phyloP scores from a whole-genome alignment of 1,140 invertebrate genomes.

The Leucophenga varia region DNA sequence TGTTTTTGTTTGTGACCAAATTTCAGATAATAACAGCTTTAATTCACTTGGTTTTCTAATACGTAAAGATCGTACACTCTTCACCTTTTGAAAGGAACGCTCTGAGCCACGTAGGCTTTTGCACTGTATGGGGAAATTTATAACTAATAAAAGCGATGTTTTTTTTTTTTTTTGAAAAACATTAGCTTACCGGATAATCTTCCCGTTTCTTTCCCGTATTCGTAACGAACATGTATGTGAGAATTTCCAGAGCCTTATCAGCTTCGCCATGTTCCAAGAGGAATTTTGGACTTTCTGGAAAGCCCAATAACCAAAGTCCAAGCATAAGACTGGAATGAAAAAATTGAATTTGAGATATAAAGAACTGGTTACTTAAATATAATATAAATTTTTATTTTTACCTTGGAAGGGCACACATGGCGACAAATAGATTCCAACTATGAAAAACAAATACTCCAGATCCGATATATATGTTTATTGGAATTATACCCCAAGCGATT shows the following conservation, averaged over 20 bases:
- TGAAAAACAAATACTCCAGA: slow-evolving; percentile 64
- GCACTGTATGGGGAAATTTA: too few species aligned
- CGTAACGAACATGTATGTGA: slow-evolving; percentile 68
- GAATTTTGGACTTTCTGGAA: slow-evolving; percentile 86
- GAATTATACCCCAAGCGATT: slow-evolving; percentile 74
- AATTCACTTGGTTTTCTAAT: slow-evolving; percentile 25
- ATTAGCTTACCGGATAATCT: slow-evolving; percentile 60
- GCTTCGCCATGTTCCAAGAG: slow-evolving; percentile 74
- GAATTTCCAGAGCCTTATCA: slow-evolving; percentile 69
- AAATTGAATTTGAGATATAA: neutral
- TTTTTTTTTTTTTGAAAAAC: too few species aligned
- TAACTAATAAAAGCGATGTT: too few species aligned
- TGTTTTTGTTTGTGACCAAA: slow-evolving; percentile 60
- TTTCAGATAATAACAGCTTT: slow-evolving; percentile 23
- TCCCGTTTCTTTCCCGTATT: slow-evolving; percentile 65
- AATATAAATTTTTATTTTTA: slow-evolving; percentile 22
- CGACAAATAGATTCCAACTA: slow-evolving; percentile 76
- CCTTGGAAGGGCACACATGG: slow-evolving; percentile 67
- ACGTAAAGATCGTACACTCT: slow-evolving; percentile 15
- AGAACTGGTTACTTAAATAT: neutral
- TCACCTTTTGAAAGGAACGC: slow-evolving; percentile 5
- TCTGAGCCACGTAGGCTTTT: slow-evolving; percentile 14
- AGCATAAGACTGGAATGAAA: slow-evolving; percentile 23
- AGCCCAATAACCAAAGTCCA: slow-evolving; percentile 70
- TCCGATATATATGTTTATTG: slow-evolving; percentile 62